A percentile compares a stretch with the other conserved stretches of the same genome.
These are phyloP conservation scores for Suncus etruscus DNA, from an alignment of 2,113 vertebrate species.

Conservation along the genomic window DNA sequence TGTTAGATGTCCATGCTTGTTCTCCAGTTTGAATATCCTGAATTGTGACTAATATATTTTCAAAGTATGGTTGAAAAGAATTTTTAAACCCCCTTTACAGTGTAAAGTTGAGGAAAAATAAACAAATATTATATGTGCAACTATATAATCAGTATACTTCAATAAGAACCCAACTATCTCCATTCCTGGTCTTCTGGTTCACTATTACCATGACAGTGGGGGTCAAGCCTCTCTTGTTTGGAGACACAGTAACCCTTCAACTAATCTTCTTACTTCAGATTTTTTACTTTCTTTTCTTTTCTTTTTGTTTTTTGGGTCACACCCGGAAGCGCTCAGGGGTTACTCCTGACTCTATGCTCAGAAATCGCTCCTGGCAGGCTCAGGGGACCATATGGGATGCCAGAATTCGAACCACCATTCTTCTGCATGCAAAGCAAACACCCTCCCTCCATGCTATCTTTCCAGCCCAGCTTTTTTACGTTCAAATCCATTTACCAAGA, in stretches of 20 bases:
- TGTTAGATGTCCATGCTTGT: not conserved
- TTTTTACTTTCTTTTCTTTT: too few species aligned
- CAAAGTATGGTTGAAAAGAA: slow-evolving; percentile 11
- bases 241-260: not conserved
- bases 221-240: not conserved
- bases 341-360: too few species aligned
- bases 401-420: too few species aligned
- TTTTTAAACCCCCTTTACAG: not conserved
- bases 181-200: not conserved
- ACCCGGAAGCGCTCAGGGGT: too few species aligned
- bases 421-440: too few species aligned
- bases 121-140: not conserved
- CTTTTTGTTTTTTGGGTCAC: too few species aligned
- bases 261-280: not conserved
- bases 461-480: not conserved
- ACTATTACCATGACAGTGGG: not conserved
- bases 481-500: not conserved
- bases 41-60: not conserved
- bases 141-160: not conserved
- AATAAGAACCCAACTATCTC: not conserved
- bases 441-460: too few species aligned
- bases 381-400: too few species aligned
- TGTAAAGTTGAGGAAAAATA: slow-evolving; percentile 32
- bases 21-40: not conserved
- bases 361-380: too few species aligned